phyloP scores from a whole-genome alignment of 30 jellyfish, hydroid and myxozoan genomes.

The Aurelia sp. region DNA sequence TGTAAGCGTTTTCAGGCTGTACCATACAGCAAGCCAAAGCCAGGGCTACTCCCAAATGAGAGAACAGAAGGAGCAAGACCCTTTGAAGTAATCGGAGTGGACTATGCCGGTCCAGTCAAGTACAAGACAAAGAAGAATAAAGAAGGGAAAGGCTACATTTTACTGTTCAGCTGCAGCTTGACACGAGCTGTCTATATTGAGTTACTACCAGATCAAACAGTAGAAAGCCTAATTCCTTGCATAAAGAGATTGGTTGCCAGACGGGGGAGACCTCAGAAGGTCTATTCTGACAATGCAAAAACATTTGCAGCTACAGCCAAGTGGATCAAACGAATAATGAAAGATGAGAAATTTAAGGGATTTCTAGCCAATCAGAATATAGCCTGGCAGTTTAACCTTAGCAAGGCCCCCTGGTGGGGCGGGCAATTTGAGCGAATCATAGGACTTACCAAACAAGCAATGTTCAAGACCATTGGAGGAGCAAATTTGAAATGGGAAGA shows the following conservation, averaged over 20 bases:
- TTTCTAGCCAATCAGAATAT: slow-evolving; percentile 10
- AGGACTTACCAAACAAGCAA: too few relatives aligned
- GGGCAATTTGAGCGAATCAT: too few relatives aligned
- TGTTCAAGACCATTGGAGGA: too few relatives aligned
- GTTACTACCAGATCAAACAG: slow-evolving; percentile 51
- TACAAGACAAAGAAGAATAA: slow-evolving; percentile 24
- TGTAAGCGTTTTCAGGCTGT: slow-evolving; percentile 26
- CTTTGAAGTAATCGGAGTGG: slow-evolving; percentile 52
- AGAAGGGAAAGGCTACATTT: slow-evolving; percentile 44
- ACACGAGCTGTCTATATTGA: slow-evolving; percentile 50
- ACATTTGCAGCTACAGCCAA: slow-evolving; percentile 42
- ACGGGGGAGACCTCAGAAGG: slow-evolving; percentile 59
- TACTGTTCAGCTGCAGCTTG: slow-evolving; percentile 54
- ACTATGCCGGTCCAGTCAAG: slow-evolving; percentile 61
- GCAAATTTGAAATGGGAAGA: too few relatives aligned
- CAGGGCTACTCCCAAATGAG: slow-evolving; percentile 60
- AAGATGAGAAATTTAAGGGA: slow-evolving; percentile 14
- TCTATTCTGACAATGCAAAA: slow-evolving; percentile 58
- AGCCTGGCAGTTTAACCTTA: slow-evolving; percentile 69
- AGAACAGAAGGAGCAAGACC: slow-evolving; percentile 52
- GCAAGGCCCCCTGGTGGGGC: too few relatives aligned
- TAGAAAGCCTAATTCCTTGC: slow-evolving; percentile 32
- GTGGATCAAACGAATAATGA: slow-evolving; percentile 51
- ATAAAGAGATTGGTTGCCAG: slow-evolving; percentile 58
- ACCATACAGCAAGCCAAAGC: slow-evolving; percentile 50